Base-by-base conservation (phyloP, 2,113 vertebrate genomes). In the Anthoscopus minutus region DNA sequence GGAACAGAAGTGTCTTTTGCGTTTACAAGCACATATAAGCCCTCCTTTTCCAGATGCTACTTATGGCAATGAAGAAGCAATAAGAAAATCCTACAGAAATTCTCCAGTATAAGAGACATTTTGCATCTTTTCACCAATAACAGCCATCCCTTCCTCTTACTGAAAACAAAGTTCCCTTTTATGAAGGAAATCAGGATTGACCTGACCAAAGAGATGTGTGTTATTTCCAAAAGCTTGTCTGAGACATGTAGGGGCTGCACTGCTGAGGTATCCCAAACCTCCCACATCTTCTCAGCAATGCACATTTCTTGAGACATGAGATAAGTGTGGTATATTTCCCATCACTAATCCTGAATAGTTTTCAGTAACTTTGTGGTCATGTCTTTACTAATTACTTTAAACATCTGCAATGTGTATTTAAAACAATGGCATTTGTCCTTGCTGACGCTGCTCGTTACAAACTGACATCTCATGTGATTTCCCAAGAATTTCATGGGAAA, bases 341-440 rank as follows among this genome's bases (percentile, higher is more conserved):
- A 76, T 53, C 50, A 12, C 73, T 62, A 67, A 28, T 66, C 47
- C n/a, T 44, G 51, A 82, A 56, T 12, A 66, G 15, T 45, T 58
- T 53, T 78, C 35, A 81, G 51, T 71, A 78, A 37, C 54, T 83
- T 77, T 40, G 27, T 7, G 11, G 64, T 69, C 51, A 37, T n/a
- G 25, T 53, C 40, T 70, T 94, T 62, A 70, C 28, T 83, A 89
- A 90, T 78, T 60, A 67, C 80, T 54, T 86, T 37, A 21, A 44
- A 86, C 90, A 93, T 88, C 88, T 96, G 93, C 80, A 61, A 84
- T 67, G 37, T 64, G 6, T 73, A 60, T 94, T 95, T 91, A 71
- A 89, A 89, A 94, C 93, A 96, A 95, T 95, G 45, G 61, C 69
- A 78, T 94, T 90, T 84, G 88, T 95, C 83, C 57, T 67, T 67